A percentile compares a stretch with the other conserved stretches of the same genome.
These are phyloP conservation scores for Andrena trimmerana DNA, from an alignment of 2,888 invertebrate genomes.

Conservation along the genomic window DNA sequence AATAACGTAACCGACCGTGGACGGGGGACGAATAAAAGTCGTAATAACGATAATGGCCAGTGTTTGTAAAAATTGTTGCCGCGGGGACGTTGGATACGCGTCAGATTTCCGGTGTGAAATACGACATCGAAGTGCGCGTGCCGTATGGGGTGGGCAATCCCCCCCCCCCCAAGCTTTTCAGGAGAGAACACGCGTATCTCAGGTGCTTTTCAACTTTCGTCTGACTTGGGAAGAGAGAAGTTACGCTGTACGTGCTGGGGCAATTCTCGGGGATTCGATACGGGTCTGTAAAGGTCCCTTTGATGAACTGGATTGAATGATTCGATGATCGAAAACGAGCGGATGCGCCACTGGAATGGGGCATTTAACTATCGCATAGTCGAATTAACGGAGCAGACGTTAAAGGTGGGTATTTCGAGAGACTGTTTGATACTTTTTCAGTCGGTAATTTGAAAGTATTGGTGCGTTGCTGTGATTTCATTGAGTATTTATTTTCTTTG, in stretches of 20 bases:
- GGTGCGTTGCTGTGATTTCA: background rate
- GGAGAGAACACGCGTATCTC: background rate
- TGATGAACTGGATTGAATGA: conserved; percentile 2
- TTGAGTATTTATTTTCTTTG: background rate
- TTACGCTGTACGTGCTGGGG: background rate
- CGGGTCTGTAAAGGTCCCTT: background rate
- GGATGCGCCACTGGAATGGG: background rate
- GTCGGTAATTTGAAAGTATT: background rate
- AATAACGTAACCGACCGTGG: conserved; percentile 14
- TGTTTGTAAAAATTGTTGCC: conserved; percentile 30
- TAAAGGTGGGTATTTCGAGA: background rate
- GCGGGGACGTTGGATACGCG: background rate
- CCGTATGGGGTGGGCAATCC: background rate
- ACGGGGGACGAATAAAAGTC: conserved; percentile 14
- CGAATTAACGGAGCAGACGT: background rate
- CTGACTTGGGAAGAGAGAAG: background rate
- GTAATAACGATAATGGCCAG: conserved; percentile 4
- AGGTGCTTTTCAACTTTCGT: conserved; percentile 1
- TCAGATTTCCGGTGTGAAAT: conserved; percentile 5
- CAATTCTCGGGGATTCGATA: background rate
- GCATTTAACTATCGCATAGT: background rate
- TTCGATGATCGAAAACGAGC: background rate
- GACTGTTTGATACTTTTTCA: background rate
- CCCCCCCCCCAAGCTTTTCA: background rate
- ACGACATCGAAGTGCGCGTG: background rate